Conservation (phyloP, 2,113 vertebrate genomes). For the Pitta sordida region DNA sequence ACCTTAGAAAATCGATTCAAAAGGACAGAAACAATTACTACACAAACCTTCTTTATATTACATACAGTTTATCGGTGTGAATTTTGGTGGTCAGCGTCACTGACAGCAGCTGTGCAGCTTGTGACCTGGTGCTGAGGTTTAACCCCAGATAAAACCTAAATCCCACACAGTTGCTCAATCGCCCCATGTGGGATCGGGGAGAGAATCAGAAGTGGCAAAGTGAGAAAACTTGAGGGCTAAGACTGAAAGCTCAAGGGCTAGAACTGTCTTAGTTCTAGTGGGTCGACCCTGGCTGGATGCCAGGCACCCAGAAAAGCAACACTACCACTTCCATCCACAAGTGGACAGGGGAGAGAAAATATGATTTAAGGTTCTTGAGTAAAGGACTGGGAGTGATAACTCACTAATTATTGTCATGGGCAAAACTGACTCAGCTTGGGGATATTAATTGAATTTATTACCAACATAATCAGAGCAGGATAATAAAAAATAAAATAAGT, state of each 20-base stretch:
- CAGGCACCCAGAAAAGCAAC: background rate
- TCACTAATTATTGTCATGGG: background rate
- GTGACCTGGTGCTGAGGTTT: background rate
- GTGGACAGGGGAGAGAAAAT: background rate
- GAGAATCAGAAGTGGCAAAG: background rate
- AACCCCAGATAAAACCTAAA: background rate
- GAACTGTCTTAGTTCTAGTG: too few species aligned
- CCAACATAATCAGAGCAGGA: background rate
- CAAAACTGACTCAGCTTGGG: background rate
- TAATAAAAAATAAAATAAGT: background rate
- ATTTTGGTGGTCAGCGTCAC: background rate
- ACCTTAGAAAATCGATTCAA: background rate
- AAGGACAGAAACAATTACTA: background rate
- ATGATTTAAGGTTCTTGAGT: background rate
- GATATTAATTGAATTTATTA: background rate
- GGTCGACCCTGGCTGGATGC: background rate
- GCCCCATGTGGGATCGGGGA: too few species aligned
- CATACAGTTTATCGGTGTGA: background rate
- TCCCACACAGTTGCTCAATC: rapidly evolving
- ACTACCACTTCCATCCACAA: background rate
- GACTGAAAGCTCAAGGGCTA: too few species aligned
- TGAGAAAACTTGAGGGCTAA: background rate
- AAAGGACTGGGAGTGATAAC: background rate
- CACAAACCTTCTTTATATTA: background rate
- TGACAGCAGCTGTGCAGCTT: background rate